These are phyloP conservation scores for Cataglyphis livida DNA, from an alignment of 2,888 invertebrate genomes.

Conservation along the genomic window DNA sequence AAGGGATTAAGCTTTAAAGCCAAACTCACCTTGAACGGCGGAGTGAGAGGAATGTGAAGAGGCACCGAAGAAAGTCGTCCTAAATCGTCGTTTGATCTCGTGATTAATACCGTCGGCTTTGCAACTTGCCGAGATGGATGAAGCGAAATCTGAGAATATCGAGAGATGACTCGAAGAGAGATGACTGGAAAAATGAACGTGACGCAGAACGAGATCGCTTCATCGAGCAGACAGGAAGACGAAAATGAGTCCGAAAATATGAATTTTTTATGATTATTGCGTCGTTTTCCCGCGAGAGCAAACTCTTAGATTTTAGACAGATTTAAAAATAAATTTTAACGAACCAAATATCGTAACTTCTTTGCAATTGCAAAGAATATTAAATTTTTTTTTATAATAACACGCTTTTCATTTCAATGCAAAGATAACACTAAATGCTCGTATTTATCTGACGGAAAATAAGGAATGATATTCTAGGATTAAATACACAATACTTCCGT, in stretches of 20 bases:
- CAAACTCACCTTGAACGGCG: constrained; percentile 65
- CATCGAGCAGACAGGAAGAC: background rate
- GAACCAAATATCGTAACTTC: background rate
- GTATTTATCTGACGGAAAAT: background rate
- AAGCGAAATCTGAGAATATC: constrained; percentile 52
- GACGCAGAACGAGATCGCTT: constrained; percentile 21
- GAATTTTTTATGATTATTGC: constrained; percentile 39
- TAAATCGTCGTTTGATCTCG: constrained; percentile 74
- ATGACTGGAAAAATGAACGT: constrained; percentile 20
- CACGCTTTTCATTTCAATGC: background rate
- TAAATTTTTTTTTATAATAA: constrained; percentile 2
- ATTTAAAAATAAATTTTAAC: background rate
- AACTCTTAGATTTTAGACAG: background rate
- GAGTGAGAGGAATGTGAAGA: background rate
- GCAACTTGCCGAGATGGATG: constrained; percentile 46
- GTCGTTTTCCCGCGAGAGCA: constrained; percentile 36
- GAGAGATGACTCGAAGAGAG: constrained; percentile 18
- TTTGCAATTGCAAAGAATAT: background rate
- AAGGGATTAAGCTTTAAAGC: constrained; percentile 73
- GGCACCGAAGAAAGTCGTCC: constrained; percentile 56
- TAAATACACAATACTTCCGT: background rate
- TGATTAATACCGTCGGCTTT: constrained; percentile 70
- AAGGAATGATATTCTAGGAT: background rate
- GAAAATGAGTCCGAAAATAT: constrained; percentile 2
- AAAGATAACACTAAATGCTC: background rate